These are phyloP conservation scores for Heterochromis multidens DNA, from an alignment of 2,113 vertebrate genomes.

Conservation along the genomic window DNA sequence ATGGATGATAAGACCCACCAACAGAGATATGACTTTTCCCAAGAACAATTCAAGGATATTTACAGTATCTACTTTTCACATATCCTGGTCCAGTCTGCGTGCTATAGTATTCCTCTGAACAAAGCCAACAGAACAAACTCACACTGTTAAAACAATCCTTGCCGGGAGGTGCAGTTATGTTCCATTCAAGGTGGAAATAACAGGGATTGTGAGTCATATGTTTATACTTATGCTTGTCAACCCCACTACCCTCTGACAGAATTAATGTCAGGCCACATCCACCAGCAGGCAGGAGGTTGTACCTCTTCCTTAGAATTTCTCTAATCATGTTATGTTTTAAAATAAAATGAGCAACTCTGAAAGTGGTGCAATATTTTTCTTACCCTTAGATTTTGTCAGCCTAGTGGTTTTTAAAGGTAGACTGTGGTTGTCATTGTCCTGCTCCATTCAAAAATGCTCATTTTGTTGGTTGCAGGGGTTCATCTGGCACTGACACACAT, in stretches of 20 bases:
- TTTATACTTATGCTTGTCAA: conserved; percentile 64
- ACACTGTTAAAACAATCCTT: conserved; percentile 51
- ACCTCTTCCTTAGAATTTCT: conserved; percentile 6
- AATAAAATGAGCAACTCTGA: background rate
- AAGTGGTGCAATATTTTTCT: background rate
- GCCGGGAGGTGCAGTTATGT: conserved; percentile 39
- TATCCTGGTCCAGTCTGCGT: background rate
- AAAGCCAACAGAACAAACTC: conserved; percentile 16
- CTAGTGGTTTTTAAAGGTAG: background rate
- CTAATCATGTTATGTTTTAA: background rate
- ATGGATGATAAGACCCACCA: conserved; percentile 5
- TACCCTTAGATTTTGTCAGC: background rate
- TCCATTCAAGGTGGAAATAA: conserved; percentile 68
- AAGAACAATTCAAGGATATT: conserved; percentile 72
- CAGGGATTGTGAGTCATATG: conserved; percentile 60
- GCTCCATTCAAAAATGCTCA: background rate
- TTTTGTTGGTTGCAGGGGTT: conserved; percentile 3
- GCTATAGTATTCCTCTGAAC: conserved; percentile 5
- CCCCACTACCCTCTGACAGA: conserved; percentile 49
- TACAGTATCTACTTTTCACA: conserved; percentile 36
- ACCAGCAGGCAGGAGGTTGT: conserved; percentile 1
- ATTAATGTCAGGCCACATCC: conserved; percentile 52
- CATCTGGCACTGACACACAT: conserved; percentile 36
- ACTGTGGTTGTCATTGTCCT: background rate
- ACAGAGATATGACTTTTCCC: background rate